Evolutionary conservation across 2,797 vertebrate genomes (phyloP).

Genomic region (Crocodylus rhombifer): DNA sequence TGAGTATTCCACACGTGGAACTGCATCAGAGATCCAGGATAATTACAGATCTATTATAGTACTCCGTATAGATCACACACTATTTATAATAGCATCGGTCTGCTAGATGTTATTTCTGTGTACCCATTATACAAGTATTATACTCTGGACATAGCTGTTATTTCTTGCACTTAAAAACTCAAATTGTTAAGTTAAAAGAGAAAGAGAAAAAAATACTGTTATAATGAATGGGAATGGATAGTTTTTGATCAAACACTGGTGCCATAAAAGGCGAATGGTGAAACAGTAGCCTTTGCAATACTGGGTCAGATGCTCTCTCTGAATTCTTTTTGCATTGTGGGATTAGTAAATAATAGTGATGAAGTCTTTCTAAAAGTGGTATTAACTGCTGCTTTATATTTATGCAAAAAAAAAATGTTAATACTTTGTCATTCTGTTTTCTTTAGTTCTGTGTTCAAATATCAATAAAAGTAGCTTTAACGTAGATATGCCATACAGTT

Average conservation of each 20-base stretch:
- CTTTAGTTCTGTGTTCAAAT: constrained; percentile 16
- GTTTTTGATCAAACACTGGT: constrained; percentile 33
- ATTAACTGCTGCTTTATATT: constrained; percentile 20
- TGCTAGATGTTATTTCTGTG: constrained; percentile 26
- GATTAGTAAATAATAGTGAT: constrained; percentile 19
- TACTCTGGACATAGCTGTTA: background rate
- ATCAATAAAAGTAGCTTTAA: constrained; percentile 37
- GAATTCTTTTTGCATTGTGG: background rate
- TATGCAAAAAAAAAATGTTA: constrained; percentile 48
- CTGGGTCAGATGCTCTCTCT: background rate
- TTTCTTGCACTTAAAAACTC: background rate
- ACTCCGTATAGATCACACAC: background rate
- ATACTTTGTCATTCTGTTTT: constrained; percentile 31
- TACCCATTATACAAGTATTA: background rate
- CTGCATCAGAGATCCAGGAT: background rate
- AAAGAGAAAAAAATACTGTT: background rate
- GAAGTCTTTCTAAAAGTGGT: constrained; percentile 8
- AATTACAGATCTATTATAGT: background rate
- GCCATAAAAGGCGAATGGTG: background rate
- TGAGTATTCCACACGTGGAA: background rate
- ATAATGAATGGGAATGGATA: constrained; percentile 50
- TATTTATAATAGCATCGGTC: background rate
- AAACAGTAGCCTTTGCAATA: constrained; percentile 2
- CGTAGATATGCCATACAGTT: constrained; percentile 24
- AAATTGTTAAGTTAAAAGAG: constrained; percentile 24